Conservation (phyloP, 2,113 vertebrate species). For the Chlorodrepanis virens region DNA sequence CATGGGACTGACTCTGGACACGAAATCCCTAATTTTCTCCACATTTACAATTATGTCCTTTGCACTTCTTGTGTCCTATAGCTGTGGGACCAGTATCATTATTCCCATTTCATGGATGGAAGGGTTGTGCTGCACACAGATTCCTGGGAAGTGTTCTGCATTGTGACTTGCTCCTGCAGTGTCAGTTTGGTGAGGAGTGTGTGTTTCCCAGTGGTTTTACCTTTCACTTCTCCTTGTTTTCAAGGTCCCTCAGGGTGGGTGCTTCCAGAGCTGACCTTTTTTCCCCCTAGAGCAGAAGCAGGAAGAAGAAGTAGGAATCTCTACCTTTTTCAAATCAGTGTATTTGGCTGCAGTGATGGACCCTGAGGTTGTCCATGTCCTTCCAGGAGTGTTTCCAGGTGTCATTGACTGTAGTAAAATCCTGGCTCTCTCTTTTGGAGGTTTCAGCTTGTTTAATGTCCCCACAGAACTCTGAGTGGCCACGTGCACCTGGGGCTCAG, state of each 20-base stretch:
- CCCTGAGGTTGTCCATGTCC: not conserved
- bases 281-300: fast-evolving
- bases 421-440: not conserved
- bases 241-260: not conserved
- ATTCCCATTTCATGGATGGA: not conserved
- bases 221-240: not conserved
- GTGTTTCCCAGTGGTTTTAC: fast-evolving
- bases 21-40: not conserved
- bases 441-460: not conserved
- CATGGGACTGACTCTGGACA: not conserved
- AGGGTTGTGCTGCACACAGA: not conserved
- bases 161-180: not conserved
- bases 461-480: not conserved
- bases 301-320: not conserved
- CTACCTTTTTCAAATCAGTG: not conserved
- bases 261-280: not conserved
- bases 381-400: not conserved
- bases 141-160: not conserved
- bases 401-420: not conserved
- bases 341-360: not conserved
- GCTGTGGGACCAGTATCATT: not conserved
- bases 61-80: not conserved
- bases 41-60: not conserved
- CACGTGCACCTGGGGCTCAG: not conserved
- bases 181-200: not conserved